Base-by-base conservation (phyloP, 2,113 vertebrate genomes). In the Hippocampus comes region DNA sequence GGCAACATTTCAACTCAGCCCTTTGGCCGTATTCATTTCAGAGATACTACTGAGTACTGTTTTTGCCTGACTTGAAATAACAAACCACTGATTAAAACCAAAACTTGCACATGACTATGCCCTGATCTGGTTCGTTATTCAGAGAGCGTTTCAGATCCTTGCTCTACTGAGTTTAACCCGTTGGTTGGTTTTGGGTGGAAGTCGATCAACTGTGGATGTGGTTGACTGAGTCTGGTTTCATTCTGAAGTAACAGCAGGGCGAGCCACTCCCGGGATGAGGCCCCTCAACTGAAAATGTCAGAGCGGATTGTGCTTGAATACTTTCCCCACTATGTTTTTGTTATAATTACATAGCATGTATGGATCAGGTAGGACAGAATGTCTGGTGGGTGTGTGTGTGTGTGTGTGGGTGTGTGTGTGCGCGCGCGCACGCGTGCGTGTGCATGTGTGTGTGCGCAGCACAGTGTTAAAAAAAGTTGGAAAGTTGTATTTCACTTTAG, bases 131-230 rank as follows among this genome's bases (percentile, higher is more conserved):
- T 67, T 53, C 10, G 71, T 77, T 82, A 67, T 57, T 73, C 11
- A 20, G 21, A 56, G 43, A 70, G 61, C 57, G 68, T 80, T 77
- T 78, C 82, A 60, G 80, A 84, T 78, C 20, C 25, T 38, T 9
- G 34, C 1, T 60, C 27, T 57, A 55, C 59, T 48, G 2, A 1
- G 21, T 56, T 84, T 2, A 80, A 80, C 77, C 79, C 14, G 30
- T 74, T 53, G 78, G 55, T 75, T 49, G 61, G 85, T 86, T 86
- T 87, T 83, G 77, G 82, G 84, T 81, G 88, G 84, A 74, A 77
- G 42, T 61, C 42, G 55, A 57, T 61, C 41, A 25, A 73, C 69
- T 25, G 65, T 64, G 23, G 67, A 73, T 71, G 72, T 86, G 73
- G 81, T 81, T 86, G 25, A 75, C 73, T 67, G 73, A 59, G 34